Percentiles rank a stretch among this genome's conserved stretches.
Conservation (phyloP, 23 tunicate species). For the Ascidia mentula region DNA sequence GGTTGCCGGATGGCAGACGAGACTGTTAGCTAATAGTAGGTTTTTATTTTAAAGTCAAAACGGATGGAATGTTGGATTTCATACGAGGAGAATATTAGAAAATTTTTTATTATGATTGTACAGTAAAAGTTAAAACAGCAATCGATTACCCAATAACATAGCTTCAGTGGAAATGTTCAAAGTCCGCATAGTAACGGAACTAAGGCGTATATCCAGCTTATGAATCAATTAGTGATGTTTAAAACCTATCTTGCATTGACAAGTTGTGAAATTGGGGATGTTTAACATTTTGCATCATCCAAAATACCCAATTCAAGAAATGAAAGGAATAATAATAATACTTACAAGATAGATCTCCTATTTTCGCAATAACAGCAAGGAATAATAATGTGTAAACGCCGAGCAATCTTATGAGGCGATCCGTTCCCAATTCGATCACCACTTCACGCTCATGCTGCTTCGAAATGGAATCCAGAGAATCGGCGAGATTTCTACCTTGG, state of each 20-base stretch:
- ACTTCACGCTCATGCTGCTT: constrained; percentile 39
- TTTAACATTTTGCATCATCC: background rate
- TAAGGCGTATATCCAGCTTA: no score
- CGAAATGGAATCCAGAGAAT: constrained; percentile 15
- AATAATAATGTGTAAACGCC: constrained; percentile 46
- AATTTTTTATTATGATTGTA: no score
- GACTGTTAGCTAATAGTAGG: constrained; percentile 1
- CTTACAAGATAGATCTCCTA: constrained; percentile 33
- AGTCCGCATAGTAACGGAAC: no score
- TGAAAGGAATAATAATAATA: background rate
- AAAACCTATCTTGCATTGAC: no score
- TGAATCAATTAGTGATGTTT: no score
- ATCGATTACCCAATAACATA: no score
- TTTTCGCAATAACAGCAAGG: constrained; percentile 25
- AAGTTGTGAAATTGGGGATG: no score
- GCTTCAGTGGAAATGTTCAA: no score
- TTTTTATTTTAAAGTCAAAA: background rate
- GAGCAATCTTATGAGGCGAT: constrained; percentile 31
- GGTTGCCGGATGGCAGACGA: constrained; percentile 43
- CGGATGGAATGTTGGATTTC: no score
- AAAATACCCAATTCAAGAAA: background rate
- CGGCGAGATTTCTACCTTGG: background rate
- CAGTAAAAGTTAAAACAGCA: no score
- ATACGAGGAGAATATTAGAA: no score
- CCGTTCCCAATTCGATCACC: constrained; percentile 50